phyloP scores from a whole-genome alignment of 1,140 invertebrate species.

The Cydia splendana region DNA sequence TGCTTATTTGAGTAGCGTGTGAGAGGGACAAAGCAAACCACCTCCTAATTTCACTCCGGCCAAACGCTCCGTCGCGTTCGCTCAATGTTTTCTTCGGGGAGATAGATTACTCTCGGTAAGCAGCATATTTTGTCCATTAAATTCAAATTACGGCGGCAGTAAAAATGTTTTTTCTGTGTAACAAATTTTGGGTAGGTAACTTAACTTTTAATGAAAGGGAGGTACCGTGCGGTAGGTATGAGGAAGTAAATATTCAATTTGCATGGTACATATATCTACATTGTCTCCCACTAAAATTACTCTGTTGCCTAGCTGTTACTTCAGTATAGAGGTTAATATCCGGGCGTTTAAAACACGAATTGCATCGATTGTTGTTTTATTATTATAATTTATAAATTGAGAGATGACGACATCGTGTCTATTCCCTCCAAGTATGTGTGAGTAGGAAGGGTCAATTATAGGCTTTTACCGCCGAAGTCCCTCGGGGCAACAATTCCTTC shows the following conservation, averaged over 20 bases:
- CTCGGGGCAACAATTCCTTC: not conserved
- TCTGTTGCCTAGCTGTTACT: too few relatives aligned
- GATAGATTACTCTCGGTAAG: slow-evolving; percentile 31
- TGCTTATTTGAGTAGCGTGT: not conserved
- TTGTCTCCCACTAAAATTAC: too few relatives aligned
- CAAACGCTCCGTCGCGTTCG: not conserved
- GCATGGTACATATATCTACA: too few relatives aligned
- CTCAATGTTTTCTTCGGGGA: slow-evolving; percentile 1
- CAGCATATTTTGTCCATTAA: slow-evolving; percentile 26
- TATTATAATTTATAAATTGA: too few relatives aligned
- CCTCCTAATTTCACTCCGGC: not conserved
- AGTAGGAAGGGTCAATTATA: not conserved
- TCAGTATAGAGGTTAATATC: too few relatives aligned
- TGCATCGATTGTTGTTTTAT: too few relatives aligned
- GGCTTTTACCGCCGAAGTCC: too few relatives aligned
- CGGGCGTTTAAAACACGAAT: too few relatives aligned
- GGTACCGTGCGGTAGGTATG: too few relatives aligned
- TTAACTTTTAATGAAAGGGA: not conserved
- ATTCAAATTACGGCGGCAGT: slow-evolving; percentile 22
- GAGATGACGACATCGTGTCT: too few relatives aligned
- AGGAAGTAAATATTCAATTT: too few relatives aligned
- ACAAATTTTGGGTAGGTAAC: not conserved
- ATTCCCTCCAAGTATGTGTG: not conserved
- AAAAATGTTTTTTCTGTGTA: not conserved
- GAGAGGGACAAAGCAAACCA: not conserved